A percentile compares a stretch with the other conserved stretches of the same genome.
These are phyloP conservation scores for Drosophila macrospina DNA, from an alignment of 2,888 invertebrate species.

Conservation along the genomic window DNA sequence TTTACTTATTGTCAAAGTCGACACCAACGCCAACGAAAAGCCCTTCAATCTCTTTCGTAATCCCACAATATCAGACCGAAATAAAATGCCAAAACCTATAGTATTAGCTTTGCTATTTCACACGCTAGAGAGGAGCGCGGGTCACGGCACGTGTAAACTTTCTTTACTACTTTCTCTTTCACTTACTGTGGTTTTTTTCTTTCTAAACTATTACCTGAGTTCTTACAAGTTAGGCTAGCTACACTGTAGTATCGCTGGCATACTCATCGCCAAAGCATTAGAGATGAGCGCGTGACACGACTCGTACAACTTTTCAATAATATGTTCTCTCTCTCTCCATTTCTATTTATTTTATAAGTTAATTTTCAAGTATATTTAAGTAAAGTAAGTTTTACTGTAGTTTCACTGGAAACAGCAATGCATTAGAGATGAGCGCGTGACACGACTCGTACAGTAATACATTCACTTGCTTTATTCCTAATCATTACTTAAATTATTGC, in stretches of 20 bases:
- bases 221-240: not conserved
- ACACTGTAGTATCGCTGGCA: not conserved
- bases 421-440: too few species aligned
- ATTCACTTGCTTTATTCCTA: too few species aligned
- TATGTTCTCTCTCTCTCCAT: not conserved
- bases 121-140: not conserved
- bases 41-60: conserved; percentile 35
- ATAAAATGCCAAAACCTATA: conserved; percentile 27
- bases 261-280: not conserved
- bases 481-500: too few species aligned
- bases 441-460: too few species aligned
- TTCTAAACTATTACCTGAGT: too few species aligned
- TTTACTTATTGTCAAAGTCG: conserved; percentile 58
- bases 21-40: conserved; percentile 25
- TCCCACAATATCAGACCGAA: conserved; percentile 23
- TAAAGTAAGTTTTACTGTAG: too few species aligned
- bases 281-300: not conserved
- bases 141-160: not conserved
- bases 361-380: too few species aligned
- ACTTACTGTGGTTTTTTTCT: too few species aligned
- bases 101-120: conserved; percentile 13
- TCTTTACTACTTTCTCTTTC: not conserved
- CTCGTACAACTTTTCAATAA: not conserved
- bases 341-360: not conserved
- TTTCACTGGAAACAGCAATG: too few species aligned